Conservation (phyloP, 2,888 invertebrate species). For the Mesoligia furuncula region DNA sequence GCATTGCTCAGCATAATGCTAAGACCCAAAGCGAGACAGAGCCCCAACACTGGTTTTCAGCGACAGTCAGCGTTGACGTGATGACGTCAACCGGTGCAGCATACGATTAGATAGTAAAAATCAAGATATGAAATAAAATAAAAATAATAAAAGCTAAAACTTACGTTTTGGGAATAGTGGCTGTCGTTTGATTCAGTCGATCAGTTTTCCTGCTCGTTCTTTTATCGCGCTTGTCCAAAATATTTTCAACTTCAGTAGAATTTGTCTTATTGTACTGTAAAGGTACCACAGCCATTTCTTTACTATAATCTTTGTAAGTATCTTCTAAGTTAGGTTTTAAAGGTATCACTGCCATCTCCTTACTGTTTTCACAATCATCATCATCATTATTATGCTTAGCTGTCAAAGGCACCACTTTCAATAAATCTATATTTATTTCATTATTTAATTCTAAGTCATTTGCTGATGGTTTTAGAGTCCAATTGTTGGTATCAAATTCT, state of each 20-base stretch:
- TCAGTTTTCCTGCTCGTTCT: slow-evolving; percentile 89
- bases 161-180: slow-evolving; percentile 88
- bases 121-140: too few relatives aligned
- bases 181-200: slow-evolving; percentile 87
- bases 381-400: slow-evolving; percentile 64
- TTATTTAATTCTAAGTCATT: slow-evolving; percentile 70
- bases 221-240: slow-evolving; percentile 85
- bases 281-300: slow-evolving; percentile 82
- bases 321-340: slow-evolving; percentile 67
- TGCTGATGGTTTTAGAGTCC: slow-evolving; percentile 72
- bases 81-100: too few relatives aligned
- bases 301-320: slow-evolving; percentile 65
- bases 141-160: slow-evolving; percentile 52
- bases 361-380: slow-evolving; percentile 33
- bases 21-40: too few relatives aligned
- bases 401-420: slow-evolving; percentile 84
- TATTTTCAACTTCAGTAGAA: slow-evolving; percentile 83
- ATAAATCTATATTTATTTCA: slow-evolving; percentile 74
- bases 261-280: slow-evolving; percentile 83
- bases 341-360: slow-evolving; percentile 78
- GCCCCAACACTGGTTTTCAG: too few relatives aligned
- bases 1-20: too few relatives aligned
- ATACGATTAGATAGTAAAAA: too few relatives aligned
- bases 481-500: slow-evolving; percentile 76
- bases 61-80: too few relatives aligned